A percentile compares a stretch with the other conserved stretches of the same genome.
Evolutionary conservation across 2,113 vertebrate species (phyloP).

Genomic region (Ranitomeya variabilis): DNA sequence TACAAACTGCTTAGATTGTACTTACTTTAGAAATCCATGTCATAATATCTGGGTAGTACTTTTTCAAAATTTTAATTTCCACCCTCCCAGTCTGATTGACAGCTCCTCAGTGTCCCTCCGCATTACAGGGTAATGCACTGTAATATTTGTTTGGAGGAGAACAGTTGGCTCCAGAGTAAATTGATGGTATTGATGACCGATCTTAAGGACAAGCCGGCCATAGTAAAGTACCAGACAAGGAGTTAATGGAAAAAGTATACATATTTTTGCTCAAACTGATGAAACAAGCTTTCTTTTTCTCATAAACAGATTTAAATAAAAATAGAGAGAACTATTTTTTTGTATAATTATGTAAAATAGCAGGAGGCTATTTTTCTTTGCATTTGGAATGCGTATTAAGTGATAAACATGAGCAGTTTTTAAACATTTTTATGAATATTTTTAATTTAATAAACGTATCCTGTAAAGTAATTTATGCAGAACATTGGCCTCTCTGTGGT

Average conservation of each 20-base stretch:
- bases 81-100: too few relatives aligned
- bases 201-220: too few relatives aligned
- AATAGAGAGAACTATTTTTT: not conserved
- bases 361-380: not conserved
- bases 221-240: not conserved
- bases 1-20: too few relatives aligned
- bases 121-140: too few relatives aligned
- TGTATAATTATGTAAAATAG: constrained; percentile 2
- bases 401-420: constrained; percentile 11
- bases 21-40: too few relatives aligned
- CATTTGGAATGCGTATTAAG: not conserved
- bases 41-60: too few relatives aligned
- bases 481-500: constrained; percentile 8
- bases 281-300: not conserved
- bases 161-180: too few relatives aligned
- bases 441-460: constrained; percentile 20
- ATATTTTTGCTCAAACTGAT: not conserved
- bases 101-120: too few relatives aligned
- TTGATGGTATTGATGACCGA: too few relatives aligned
- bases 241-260: not conserved
- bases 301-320: not conserved
- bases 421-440: constrained; percentile 32
- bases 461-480: constrained; percentile 11
- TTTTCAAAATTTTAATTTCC: too few relatives aligned
- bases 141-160: too few relatives aligned